These are phyloP conservation scores for Pelodiscus sinensis DNA, from an alignment of 2,113 vertebrate genomes.

Conservation along the genomic window DNA sequence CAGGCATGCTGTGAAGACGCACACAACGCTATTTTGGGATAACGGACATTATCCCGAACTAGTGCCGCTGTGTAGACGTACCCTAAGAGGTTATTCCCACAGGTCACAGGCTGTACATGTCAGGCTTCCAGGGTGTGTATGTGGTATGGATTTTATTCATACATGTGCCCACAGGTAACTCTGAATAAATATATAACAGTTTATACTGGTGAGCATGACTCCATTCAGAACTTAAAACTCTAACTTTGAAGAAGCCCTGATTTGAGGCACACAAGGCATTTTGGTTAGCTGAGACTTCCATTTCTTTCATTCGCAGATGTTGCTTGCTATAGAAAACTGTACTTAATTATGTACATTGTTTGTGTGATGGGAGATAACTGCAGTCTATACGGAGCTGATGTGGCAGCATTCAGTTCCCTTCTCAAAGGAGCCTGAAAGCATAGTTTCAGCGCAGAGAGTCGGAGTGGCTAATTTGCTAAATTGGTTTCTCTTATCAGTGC, in stretches of 20 bases:
- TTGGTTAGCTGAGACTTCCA: neutral
- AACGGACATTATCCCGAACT: too few species aligned
- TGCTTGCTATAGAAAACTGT: neutral
- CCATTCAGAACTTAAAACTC: neutral
- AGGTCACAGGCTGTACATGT: neutral
- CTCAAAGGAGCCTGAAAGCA: neutral
- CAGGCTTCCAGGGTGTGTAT: neutral
- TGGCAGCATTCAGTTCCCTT: neutral
- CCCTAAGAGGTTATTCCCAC: neutral
- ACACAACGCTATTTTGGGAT: too few species aligned
- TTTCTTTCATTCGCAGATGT: conserved; percentile 38
- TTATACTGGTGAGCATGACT: neutral
- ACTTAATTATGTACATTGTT: conserved; percentile 12
- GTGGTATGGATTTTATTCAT: neutral
- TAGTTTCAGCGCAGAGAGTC: neutral
- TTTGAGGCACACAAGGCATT: neutral
- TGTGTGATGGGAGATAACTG: neutral
- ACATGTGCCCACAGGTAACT: neutral
- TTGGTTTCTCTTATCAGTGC: neutral
- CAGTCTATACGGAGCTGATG: conserved; percentile 18
- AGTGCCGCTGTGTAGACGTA: too few species aligned
- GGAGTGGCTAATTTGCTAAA: neutral
- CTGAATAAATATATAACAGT: neutral
- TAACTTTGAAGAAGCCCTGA: neutral
- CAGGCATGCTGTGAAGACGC: too few species aligned